These are phyloP conservation scores for Clunio marinus DNA, from an alignment of 2,888 invertebrate genomes.

Conservation along the genomic window DNA sequence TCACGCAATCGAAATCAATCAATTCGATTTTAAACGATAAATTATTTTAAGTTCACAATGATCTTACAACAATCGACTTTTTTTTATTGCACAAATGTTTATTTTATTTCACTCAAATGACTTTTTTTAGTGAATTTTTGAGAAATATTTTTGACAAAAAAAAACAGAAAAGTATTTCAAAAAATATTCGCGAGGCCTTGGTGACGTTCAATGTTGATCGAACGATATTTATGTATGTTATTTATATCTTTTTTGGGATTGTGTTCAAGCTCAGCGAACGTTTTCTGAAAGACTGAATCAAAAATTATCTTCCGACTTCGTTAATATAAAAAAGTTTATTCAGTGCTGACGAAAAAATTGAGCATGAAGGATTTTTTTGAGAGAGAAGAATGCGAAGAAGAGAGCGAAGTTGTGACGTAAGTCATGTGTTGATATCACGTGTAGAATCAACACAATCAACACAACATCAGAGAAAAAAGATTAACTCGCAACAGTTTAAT, in stretches of 20 bases:
- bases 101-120: not conserved
- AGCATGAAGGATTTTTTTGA: not conserved
- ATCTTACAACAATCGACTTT: not conserved
- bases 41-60: not conserved
- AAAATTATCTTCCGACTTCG: slow-evolving; percentile 24
- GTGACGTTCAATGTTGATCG: no score
- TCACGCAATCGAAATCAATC: slow-evolving; percentile 10
- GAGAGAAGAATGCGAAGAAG: not conserved
- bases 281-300: slow-evolving; percentile 30
- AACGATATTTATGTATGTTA: no score
- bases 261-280: slow-evolving; percentile 21
- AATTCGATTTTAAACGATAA: slow-evolving; percentile 8
- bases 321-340: slow-evolving; percentile 23
- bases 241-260: not conserved
- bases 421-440: slow-evolving; percentile 22
- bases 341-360: not conserved
- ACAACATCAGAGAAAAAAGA: no score
- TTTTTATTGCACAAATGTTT: not conserved
- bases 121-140: no score
- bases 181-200: not conserved
- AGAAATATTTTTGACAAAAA: no score
- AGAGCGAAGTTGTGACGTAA: slow-evolving; percentile 12
- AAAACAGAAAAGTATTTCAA: not conserved
- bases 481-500: no score
- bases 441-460: no score